Evolutionary conservation across 2,113 vertebrate genomes (phyloP).

Genomic region (Lampris megalopsis): DNA sequence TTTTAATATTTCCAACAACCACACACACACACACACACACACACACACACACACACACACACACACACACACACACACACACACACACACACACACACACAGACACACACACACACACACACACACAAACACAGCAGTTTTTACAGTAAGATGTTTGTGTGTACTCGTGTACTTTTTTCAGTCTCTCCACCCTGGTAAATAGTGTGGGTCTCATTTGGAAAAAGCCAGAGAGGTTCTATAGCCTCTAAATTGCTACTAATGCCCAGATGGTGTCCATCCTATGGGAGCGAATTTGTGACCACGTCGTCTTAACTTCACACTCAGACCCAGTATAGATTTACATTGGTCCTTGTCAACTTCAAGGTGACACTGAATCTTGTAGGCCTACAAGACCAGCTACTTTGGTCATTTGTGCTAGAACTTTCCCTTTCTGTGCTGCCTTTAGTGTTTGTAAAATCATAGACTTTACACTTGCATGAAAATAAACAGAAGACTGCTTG

Average conservation of each 20-base stretch:
- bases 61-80: background rate
- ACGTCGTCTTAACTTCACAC: background rate
- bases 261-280: background rate
- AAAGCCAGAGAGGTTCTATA: conserved; percentile 3
- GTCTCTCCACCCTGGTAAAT: conserved; percentile 10
- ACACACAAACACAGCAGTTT: conserved; percentile 11
- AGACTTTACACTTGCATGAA: no score
- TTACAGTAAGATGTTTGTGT: conserved; percentile 24
- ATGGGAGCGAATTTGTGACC: background rate
- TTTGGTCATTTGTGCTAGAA: no score
- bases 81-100: conserved; percentile 1
- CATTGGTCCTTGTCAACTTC: no score
- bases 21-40: background rate
- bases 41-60: background rate
- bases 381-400: no score
- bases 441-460: no score
- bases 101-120: background rate
- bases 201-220: conserved; percentile 14
- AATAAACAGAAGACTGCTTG: no score
- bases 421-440: no score
- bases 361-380: no score
- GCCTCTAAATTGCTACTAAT: conserved; percentile 5
- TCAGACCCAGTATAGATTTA: no score
- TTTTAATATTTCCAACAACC: conserved; percentile 15
- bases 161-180: background rate